Evolutionary conservation across 2,113 vertebrate genomes (phyloP).

Genomic region (Saccopteryx leptura): DNA sequence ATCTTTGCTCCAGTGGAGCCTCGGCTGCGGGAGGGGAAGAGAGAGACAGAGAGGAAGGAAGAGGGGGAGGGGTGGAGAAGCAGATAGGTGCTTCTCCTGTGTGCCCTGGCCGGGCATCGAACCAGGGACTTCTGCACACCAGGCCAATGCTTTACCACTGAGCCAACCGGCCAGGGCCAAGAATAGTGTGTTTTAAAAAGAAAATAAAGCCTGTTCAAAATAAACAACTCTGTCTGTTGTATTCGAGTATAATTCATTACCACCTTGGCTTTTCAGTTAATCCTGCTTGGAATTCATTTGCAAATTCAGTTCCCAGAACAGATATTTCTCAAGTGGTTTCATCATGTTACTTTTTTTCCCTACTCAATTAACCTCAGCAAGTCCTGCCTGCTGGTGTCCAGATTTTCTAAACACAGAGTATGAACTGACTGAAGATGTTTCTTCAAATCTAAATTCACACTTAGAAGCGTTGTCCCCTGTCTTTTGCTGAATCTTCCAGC

Average conservation of each 20-base stretch:
- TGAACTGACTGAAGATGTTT: background rate
- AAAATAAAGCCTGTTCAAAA: slow-evolving; percentile 1
- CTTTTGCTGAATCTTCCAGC: background rate
- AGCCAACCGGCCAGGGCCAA: too few species aligned
- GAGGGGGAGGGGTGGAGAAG: too few species aligned
- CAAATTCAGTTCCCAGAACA: slow-evolving; percentile 4
- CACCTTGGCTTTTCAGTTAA: background rate
- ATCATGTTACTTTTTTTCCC: background rate
- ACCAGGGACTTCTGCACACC: too few species aligned
- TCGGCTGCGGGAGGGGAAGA: too few species aligned
- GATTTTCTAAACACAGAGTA: slow-evolving; percentile 26
- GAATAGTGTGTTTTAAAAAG: background rate
- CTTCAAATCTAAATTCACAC: background rate
- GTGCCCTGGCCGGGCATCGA: too few species aligned
- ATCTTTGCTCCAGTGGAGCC: too few species aligned
- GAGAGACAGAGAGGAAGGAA: too few species aligned
- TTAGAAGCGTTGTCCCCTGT: background rate
- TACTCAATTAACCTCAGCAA: background rate
- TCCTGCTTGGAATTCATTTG: slow-evolving; percentile 8
- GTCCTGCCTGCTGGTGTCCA: background rate
- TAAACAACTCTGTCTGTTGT: background rate
- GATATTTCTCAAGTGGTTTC: slow-evolving; percentile 46
- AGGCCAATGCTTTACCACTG: too few species aligned
- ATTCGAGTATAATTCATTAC: background rate
- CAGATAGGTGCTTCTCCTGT: too few species aligned